Conservation (phyloP, 2,113 vertebrate species). For the Cebidichthys violaceus region DNA sequence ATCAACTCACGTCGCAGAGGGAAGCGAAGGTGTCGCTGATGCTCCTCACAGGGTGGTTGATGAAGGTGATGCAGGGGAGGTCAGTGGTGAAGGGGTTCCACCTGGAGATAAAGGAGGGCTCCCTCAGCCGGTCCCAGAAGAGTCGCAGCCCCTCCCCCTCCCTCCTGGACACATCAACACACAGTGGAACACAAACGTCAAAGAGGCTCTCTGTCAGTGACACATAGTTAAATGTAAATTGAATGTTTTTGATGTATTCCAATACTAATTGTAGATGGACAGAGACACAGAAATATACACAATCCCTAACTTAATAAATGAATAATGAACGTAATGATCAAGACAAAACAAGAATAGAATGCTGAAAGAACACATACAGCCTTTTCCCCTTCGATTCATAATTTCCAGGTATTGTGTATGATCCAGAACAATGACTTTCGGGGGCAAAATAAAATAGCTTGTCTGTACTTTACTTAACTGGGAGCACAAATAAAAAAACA, state of each 20-base stretch:
- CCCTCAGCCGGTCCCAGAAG: constrained; percentile 82
- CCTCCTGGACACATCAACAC: constrained; percentile 76
- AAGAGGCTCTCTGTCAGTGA: neutral
- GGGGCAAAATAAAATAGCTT: neutral
- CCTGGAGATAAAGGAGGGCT: constrained; percentile 80
- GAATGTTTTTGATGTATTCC: too few relatives aligned
- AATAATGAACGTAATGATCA: neutral
- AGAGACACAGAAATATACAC: neutral
- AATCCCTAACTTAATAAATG: neutral
- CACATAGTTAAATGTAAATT: too few relatives aligned
- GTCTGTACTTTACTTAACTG: neutral
- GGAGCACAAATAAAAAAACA: neutral
- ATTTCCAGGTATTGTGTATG: neutral
- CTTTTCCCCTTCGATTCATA: neutral
- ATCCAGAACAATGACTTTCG: neutral
- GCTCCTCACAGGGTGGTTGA: constrained; percentile 81
- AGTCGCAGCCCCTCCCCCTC: constrained; percentile 86
- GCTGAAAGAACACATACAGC: neutral
- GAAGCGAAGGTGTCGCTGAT: constrained; percentile 69
- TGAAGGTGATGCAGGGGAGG: constrained; percentile 85
- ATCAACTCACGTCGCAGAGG: constrained; percentile 82
- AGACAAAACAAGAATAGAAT: neutral
- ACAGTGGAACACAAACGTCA: constrained; percentile 1
- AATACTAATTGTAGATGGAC: neutral
- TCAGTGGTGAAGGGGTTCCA: constrained; percentile 87